Evolutionary conservation across 64 coral and sea anemone genomes (phyloP).

Genomic region (Acropora tenuis): DNA sequence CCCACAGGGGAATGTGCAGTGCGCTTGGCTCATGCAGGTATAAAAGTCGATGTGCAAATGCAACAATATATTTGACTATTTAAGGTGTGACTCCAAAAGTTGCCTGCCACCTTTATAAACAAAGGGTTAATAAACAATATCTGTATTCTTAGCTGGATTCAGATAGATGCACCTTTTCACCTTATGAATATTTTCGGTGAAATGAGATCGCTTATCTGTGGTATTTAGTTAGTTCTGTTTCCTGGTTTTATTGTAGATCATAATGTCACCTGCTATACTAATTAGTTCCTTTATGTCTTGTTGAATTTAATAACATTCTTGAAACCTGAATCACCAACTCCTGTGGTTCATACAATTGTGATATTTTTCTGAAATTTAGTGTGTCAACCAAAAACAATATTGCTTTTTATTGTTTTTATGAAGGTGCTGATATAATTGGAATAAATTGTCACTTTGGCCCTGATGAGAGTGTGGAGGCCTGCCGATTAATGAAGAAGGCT

Average conservation of each 20-base stretch:
- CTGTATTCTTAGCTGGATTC: too few relatives aligned
- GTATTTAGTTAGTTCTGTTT: too few relatives aligned
- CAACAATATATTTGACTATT: background rate
- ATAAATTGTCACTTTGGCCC: slow-evolving; percentile 97
- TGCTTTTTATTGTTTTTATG: background rate
- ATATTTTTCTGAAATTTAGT: background rate
- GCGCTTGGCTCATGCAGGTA: slow-evolving; percentile 97
- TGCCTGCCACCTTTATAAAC: background rate
- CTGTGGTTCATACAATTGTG: background rate
- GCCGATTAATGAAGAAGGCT: slow-evolving; percentile 90
- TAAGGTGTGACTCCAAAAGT: background rate
- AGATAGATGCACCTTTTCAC: too few relatives aligned
- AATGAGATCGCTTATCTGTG: too few relatives aligned
- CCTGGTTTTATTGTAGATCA: too few relatives aligned
- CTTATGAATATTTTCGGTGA: too few relatives aligned
- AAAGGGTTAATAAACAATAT: too few relatives aligned
- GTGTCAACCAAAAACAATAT: background rate
- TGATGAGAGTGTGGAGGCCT: slow-evolving; percentile 65
- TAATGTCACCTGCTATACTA: too few relatives aligned
- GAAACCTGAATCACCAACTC: too few relatives aligned
- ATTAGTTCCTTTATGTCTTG: too few relatives aligned
- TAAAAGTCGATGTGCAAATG: background rate
- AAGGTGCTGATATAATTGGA: slow-evolving; percentile 95
- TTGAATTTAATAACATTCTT: too few relatives aligned
- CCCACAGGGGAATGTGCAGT: slow-evolving; percentile 94